Percentiles rank a stretch among this genome's conserved stretches.
phyloP scores from a whole-genome alignment of 2,888 invertebrate genomes.

The Caenorhabditis plicata region DNA sequence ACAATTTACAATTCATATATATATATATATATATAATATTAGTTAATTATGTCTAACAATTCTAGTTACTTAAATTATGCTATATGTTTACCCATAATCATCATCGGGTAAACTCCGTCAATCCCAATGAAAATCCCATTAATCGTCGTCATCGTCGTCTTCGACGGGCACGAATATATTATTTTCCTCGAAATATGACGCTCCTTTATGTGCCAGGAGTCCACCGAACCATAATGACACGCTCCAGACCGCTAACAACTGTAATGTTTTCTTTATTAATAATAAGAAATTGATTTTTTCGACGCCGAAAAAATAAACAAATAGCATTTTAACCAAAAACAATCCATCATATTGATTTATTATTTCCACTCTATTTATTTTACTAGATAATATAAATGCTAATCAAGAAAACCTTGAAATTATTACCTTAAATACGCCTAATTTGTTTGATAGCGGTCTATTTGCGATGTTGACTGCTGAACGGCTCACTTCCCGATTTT shows the following conservation, averaged over 20 bases:
- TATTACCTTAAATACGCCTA: conserved; percentile 18
- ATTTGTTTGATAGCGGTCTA: conserved; percentile 16
- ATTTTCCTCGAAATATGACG: conserved; percentile 92
- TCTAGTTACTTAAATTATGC: too few species aligned
- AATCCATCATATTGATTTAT: not conserved
- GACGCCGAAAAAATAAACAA: not conserved
- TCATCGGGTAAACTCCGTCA: not conserved
- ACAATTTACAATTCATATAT: too few species aligned
- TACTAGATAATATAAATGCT: not conserved
- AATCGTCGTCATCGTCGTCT: conserved; percentile 88
- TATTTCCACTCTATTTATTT: not conserved
- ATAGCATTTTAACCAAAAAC: too few species aligned
- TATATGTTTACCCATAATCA: too few species aligned
- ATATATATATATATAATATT: too few species aligned
- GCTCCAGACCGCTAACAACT: conserved; percentile 75
- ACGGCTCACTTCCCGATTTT: not conserved
- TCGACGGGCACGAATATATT: conserved; percentile 94
- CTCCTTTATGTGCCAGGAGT: conserved; percentile 86
- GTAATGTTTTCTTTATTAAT: conserved; percentile 4
- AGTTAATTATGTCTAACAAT: too few species aligned
- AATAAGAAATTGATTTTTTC: not conserved
- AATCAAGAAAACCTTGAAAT: not conserved
- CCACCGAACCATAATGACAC: conserved; percentile 85
- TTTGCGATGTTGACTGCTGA: conserved; percentile 16
- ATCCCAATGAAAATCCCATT: not conserved